These are phyloP conservation scores for Laterallus jamaicensis DNA, from an alignment of 2,113 vertebrate species.

Conservation along the genomic window DNA sequence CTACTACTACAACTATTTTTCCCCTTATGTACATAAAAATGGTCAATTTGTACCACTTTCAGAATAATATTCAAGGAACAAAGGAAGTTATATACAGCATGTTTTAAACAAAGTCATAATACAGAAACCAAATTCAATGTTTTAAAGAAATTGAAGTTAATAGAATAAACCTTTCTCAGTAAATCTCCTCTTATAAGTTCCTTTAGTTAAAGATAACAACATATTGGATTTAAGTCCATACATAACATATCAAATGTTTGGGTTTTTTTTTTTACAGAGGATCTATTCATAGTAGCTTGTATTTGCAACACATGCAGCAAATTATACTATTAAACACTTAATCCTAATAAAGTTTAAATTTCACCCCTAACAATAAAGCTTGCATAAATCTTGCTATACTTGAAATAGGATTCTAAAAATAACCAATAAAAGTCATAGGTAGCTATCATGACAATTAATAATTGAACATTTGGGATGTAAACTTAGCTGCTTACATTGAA, in stretches of 20 bases:
- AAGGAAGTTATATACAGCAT: neutral
- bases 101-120: conserved; percentile 7
- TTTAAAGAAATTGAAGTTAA: conserved; percentile 55
- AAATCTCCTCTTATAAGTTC: conserved; percentile 52
- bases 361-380: conserved; percentile 63
- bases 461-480: neutral
- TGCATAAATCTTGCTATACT: conserved; percentile 15
- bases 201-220: conserved; percentile 66
- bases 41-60: conserved; percentile 23
- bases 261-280: conserved; percentile 42
- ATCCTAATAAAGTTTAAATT: conserved; percentile 72
- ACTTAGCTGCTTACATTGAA: neutral
- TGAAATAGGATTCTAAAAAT: conserved; percentile 56
- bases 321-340: conserved; percentile 75
- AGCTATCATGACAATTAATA: conserved; percentile 19
- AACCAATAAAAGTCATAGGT: conserved; percentile 14
- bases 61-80: conserved; percentile 24
- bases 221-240: conserved; percentile 60
- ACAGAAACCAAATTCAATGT: conserved; percentile 27
- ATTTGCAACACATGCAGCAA: conserved; percentile 68
- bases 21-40: neutral
- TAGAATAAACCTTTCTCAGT: conserved; percentile 36
- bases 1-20: conserved; percentile 9
- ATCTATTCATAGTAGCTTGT: conserved; percentile 65
- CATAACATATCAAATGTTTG: conserved; percentile 46